These are phyloP conservation scores for Melanerpes aurifrons DNA, from an alignment of 2,113 vertebrate genomes.

Conservation along the genomic window DNA sequence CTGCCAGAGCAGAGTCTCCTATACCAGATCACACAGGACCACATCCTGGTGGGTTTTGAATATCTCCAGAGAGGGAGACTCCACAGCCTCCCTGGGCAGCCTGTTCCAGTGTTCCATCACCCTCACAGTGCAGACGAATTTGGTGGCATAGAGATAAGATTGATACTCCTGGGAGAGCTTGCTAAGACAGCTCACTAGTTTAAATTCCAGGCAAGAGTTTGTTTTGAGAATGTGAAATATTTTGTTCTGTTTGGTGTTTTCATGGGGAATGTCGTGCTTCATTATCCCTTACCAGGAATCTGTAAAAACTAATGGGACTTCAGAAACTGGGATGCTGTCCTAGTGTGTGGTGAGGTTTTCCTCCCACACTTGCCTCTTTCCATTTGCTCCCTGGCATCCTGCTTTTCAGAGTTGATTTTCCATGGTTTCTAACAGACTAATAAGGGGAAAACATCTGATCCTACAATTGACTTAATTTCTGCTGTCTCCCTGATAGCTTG, in stretches of 20 bases:
- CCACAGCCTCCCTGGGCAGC: no score
- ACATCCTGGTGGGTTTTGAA: no score
- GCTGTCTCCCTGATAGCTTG: not conserved
- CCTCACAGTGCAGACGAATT: not conserved
- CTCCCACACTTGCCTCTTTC: not conserved
- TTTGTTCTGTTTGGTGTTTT: constrained; percentile 8
- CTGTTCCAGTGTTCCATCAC: no score
- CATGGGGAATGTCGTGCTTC: not conserved
- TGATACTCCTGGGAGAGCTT: not conserved
- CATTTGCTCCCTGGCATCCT: not conserved
- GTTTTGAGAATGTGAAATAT: not conserved
- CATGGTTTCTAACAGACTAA: not conserved
- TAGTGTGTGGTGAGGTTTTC: not conserved
- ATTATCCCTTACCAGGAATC: not conserved
- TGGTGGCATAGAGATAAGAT: not conserved
- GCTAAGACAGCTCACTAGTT: not conserved
- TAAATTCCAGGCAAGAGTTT: not conserved
- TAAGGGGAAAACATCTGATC: not conserved
- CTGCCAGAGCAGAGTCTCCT: no score
- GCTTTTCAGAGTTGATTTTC: not conserved
- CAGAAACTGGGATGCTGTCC: not conserved
- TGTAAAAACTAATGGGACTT: constrained; percentile 9
- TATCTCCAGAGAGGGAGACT: no score
- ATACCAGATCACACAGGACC: no score
- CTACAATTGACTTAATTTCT: constrained; percentile 29